Evolutionary conservation across 2,888 invertebrate species (phyloP).

Genomic region (Morpho helenor): DNA sequence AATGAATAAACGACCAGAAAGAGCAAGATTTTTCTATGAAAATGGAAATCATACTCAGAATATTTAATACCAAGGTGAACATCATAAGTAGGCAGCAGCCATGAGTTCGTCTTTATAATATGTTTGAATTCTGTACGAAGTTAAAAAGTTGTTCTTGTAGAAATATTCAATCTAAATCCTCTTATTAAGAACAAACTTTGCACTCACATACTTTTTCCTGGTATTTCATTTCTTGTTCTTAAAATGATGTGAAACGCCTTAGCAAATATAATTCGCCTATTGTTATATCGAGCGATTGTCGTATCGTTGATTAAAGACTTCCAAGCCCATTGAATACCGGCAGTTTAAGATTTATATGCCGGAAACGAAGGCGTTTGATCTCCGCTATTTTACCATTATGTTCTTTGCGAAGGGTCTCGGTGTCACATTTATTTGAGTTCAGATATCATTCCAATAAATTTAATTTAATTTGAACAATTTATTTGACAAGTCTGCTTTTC

Average conservation of each 20-base stretch:
- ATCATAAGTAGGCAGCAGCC: too few relatives aligned
- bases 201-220: too few relatives aligned
- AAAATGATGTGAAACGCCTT: conserved; percentile 3
- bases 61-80: too few relatives aligned
- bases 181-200: too few relatives aligned
- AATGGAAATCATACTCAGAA: too few relatives aligned
- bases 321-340: conserved; percentile 21
- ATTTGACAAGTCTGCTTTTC: too few relatives aligned
- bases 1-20: too few relatives aligned
- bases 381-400: conserved; percentile 24
- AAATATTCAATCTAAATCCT: too few relatives aligned
- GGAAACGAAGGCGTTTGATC: conserved; percentile 45
- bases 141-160: too few relatives aligned
- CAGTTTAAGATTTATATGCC: conserved; percentile 39
- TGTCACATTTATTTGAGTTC: conserved; percentile 18
- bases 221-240: background rate
- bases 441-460: conserved; percentile 6
- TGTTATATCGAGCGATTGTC: conserved; percentile 17
- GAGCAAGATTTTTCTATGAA: too few relatives aligned
- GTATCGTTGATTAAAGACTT: conserved; percentile 27
- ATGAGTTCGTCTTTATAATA: too few relatives aligned
- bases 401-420: background rate
- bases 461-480: background rate
- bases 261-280: conserved; percentile 1
- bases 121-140: too few relatives aligned